Evolutionary conservation across 2,888 invertebrate genomes (phyloP), one percentile per base, ranked within the genome.

Genomic region (Leptopilina syphax): DNA sequence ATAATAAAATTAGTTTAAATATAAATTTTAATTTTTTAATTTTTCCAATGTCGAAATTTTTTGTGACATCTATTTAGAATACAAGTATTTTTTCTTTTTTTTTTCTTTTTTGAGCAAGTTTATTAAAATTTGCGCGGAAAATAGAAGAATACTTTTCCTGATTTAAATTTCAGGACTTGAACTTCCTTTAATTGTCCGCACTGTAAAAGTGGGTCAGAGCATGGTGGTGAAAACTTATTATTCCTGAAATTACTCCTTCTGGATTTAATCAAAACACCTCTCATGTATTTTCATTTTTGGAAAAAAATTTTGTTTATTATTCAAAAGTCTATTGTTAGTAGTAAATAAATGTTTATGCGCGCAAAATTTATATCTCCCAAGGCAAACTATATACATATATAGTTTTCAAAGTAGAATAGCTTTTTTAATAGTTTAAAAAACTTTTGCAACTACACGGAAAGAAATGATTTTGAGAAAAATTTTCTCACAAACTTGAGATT

Each of bases 161-260:
- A 24, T 24, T 67, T 67, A 50, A 50, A 68, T 47, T 68, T 68
- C 68, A 50, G 13, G 24, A 70, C 13, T 54, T 70, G 47, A 70
- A 50, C 50, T 70, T 50, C 50, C 24, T 70, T 70, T 54, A 70
- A 54, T 70, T 70, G 70, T 70, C 18, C 12, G 27, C 7, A 13
- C 9, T 54, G 54, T 27, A 7, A 24, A 70, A 54, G 27, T 27
- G 13, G 54, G 70, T 70, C 54, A 54, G 27, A 54, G 13, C 12
- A 50, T 50, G 50, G 50, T 10, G 50, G 50, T 50, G 50, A 50
- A 44, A 44, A 68, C 9, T 68, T 68, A 24, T 50, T 34, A 70
- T 54, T 27, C 63, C 24, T 50, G 27, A 7, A 70, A 27, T 27
- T 7, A 1, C 50, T 70, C 47, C 13, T 50, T 70, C 47, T 70